Base-by-base conservation (phyloP, 2,797 vertebrate species). In the Onychomys leucogaster region DNA sequence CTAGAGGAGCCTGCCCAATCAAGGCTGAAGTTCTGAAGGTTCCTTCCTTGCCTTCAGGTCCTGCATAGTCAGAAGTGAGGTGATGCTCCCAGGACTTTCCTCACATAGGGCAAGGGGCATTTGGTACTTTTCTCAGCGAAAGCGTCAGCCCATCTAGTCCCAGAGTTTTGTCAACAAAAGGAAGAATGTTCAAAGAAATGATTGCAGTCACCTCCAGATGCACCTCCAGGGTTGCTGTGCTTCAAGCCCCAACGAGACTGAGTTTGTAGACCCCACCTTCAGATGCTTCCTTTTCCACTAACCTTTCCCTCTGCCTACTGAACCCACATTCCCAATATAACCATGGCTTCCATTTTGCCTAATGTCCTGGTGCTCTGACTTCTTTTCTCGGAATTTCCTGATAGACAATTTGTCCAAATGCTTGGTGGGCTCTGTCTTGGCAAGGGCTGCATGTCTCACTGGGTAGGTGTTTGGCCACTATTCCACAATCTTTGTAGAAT, bases 1-100 rank as follows among this genome's bases (percentile, higher is more conserved):
- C 23, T 0, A 37, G n/a, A 10, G 4, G 63, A 34, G 52, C 25
- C 7, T 0, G 0, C 8, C 0, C 0, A 0, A 19, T 2, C 0
- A 13, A 41, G 7, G 32, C 43, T 4, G 52, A 3, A 0, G 6
- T 49, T 81, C 52, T 5, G 52, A 21, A 4, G 25, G 6, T 23
- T 0, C n/a, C 4, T 32, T 29, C 23, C n/a, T 12, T 19, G 25
- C 27, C 55, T 34, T 32, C 17, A 1, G 17, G 41, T n/a, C 61
- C 27, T 5, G 2, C 1, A 13, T 17, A 8, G 49, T 75, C 29
- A 21, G 69, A 3, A 3, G n/a, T 1, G 13, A 19, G 13, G 3
- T 3, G 89, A 10, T 9, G 41, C 19, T 0, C 21, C 2, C 34
- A 7, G 41, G 2, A 6, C 21, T 21, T 25, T 0, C 17, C n/a